These are phyloP conservation scores for Dryococelus australis DNA, from an alignment of 2,888 invertebrate species.

Conservation along the genomic window DNA sequence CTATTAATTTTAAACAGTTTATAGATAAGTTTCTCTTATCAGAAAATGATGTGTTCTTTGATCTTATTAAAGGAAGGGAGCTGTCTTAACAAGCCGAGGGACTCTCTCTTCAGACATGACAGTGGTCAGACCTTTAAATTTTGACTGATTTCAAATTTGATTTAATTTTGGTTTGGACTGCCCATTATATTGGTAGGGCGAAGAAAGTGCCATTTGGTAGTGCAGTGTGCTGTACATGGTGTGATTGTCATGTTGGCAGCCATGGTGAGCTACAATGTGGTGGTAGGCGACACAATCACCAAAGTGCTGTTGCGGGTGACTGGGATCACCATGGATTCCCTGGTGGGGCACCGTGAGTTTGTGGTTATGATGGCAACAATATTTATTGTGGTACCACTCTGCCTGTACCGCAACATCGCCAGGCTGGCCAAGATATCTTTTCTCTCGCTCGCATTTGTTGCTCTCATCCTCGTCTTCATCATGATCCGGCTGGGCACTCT, in stretches of 20 bases:
- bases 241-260: slow-evolving; percentile 63
- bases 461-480: slow-evolving; percentile 73
- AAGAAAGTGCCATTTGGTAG: no score
- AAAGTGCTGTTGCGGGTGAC: slow-evolving; percentile 79
- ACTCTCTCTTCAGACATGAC: no score
- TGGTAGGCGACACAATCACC: slow-evolving; percentile 85
- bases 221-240: not conserved
- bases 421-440: slow-evolving; percentile 74
- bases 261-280: slow-evolving; percentile 88
- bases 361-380: slow-evolving; percentile 77
- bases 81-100: no score
- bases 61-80: no score
- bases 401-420: slow-evolving; percentile 78
- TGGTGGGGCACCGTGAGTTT: slow-evolving; percentile 70
- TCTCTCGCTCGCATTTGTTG: slow-evolving; percentile 73
- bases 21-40: no score
- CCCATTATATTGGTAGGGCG: no score
- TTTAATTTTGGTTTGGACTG: no score
- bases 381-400: slow-evolving; percentile 78
- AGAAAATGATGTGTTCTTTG: no score
- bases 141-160: no score
- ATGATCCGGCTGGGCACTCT: slow-evolving; percentile 67
- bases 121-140: no score
- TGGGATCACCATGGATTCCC: slow-evolving; percentile 62
- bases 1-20: no score